Evolutionary conservation across 1,140 invertebrate species (phyloP).

Genomic region (Parapsyche elsis): DNA sequence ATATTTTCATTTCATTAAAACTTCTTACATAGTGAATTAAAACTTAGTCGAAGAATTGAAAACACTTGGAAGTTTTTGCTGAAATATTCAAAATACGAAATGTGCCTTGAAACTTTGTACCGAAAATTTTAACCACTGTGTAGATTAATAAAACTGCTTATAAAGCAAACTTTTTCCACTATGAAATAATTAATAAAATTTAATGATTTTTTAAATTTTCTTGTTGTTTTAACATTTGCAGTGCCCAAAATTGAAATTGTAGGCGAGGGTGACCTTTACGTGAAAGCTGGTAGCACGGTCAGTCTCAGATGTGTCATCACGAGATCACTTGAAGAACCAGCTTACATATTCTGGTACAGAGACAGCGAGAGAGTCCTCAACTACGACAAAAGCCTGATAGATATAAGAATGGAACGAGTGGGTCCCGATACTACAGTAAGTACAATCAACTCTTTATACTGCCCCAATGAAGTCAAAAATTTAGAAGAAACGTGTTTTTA

Average conservation of each 20-base stretch:
- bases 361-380: slow-evolving; percentile 75
- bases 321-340: slow-evolving; percentile 70
- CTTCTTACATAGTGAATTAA: too few species aligned
- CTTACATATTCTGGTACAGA: slow-evolving; percentile 73
- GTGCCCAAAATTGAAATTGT: slow-evolving; percentile 72
- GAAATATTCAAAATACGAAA: too few species aligned
- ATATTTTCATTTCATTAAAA: too few species aligned
- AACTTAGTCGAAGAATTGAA: too few species aligned
- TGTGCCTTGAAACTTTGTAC: too few species aligned
- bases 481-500: too few species aligned
- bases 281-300: slow-evolving; percentile 71
- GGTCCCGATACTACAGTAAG: slow-evolving; percentile 73
- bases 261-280: slow-evolving; percentile 70
- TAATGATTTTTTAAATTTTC: neutral
- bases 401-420: slow-evolving; percentile 72
- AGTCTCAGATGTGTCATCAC: slow-evolving; percentile 70
- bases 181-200: slow-evolving; percentile 5
- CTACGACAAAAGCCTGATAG: slow-evolving; percentile 69
- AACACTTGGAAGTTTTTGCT: too few species aligned
- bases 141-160: too few species aligned
- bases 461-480: too few species aligned
- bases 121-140: too few species aligned
- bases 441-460: slow-evolving; percentile 9
- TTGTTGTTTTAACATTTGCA: slow-evolving; percentile 56
- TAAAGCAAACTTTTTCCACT: neutral